Evolutionary conservation across 2,888 invertebrate species (phyloP), one percentile per base, ranked within the genome.

Genomic region (Conus canariensis): DNA sequence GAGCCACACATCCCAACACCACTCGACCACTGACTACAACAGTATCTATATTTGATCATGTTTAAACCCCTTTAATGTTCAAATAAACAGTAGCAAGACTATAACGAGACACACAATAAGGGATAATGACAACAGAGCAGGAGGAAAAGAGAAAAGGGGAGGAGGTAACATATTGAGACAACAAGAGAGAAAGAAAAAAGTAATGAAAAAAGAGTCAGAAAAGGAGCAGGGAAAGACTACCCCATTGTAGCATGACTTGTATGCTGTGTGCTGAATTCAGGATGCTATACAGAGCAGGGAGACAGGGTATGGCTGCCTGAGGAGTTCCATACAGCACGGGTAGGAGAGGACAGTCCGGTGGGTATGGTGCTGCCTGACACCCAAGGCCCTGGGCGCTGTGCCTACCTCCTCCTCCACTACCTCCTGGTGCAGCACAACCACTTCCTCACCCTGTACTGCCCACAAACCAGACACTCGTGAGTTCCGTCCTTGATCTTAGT

Each of bases 341-440:
- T 93, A 22, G 89, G 87, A 58, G 91, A 90, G n/a, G 74, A 88
- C 30, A 92, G 92, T 30, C 91, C 91, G 4, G 86, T 93, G 77
- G 89, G 92, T 10, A 77, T 91, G 77, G 80, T 93, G 22, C 85
- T 93, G 67, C 93, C 93, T 22, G 91, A 93, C n/a, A 91, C 90
- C 22, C 91, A 91, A 14, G 94, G 94, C 8, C 92, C 90, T 7
- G 95, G 95, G n/a, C 91, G 94, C 25, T 95, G 95, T 87, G 92
- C 95, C 16, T 92, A 93, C 58, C 93, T 93, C 16, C 90, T 95
- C 58, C 86, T 94, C 12, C 93, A 94, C 89, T 94, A 93, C 91
- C 92, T 95, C 22, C 90, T 93, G 83, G 90, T 92, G n/a, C 93
- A 93, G 89, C 95, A 95, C 83, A 95, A 95, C 91, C 92, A 93